Base-by-base conservation (phyloP, 2,888 invertebrate genomes). In the Mesochorus sp. region DNA sequence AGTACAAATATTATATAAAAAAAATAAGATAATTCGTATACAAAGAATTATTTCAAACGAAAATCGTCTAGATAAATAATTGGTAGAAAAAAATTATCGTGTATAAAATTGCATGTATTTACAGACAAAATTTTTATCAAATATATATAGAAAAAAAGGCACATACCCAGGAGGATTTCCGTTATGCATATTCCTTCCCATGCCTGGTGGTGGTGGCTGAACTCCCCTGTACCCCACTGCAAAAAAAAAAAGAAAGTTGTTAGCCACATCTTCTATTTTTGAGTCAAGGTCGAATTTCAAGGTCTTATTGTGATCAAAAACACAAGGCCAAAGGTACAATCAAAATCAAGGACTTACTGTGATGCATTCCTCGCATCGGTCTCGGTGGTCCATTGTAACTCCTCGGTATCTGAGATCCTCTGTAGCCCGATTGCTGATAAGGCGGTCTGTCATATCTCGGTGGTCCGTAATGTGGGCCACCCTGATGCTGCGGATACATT, bases 201-300 rank as follows among this genome's bases (percentile, higher is more conserved):
- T 92, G 57, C 94, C 94, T 26, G 94, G 94, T 55, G 94, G 94
- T 10, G 93, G 93, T 21, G 94, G 94, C 84, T 94, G 94, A 84
- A 90, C 83, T 28, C 90, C 90, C 82, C 91, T 86, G 76, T 90
- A 91, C 31, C 88, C 88, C 72, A 87, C 88, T 88, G 49, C 1
- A 78, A 78, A 64, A 5, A 28, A 89, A 79, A 88, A 92, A 77
- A 89, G 91, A 59, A 21, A 76, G 70, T 37, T n/a, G 10, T 44
- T 10, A 68, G 14, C 47, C n/a, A n/a, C n/a, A n/a, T n/a, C n/a
- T n/a, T n/a, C n/a, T n/a, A n/a, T n/a, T n/a, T n/a, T n/a, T n/a
- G n/a, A n/a, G n/a, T n/a, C n/a, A n/a, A n/a, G n/a, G n/a, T 55
- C 12, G 26, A 37, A 10, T 14, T 2, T 31, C 34, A 34, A 34